phyloP scores from a whole-genome alignment of 2,113 vertebrate species.

The Falcunculus frontatus region DNA sequence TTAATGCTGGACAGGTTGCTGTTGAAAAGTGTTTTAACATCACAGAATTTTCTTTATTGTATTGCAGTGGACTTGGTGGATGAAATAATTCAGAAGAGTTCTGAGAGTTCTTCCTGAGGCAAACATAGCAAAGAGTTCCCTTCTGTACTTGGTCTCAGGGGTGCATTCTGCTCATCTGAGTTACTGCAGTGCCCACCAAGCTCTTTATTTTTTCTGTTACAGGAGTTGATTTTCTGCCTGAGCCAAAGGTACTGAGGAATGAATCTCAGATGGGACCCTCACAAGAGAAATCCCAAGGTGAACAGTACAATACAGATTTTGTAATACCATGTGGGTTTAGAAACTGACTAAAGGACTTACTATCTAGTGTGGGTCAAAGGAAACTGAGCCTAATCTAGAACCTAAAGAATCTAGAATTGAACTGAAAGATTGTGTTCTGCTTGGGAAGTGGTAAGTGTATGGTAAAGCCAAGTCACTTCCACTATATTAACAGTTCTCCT shows the following conservation, averaged over 20 bases:
- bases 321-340: neutral
- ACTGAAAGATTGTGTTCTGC: neutral
- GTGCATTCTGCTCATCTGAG: neutral
- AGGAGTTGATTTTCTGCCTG: slow-evolving; percentile 14
- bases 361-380: neutral
- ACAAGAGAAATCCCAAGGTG: slow-evolving; percentile 48
- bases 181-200: neutral
- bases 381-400: neutral
- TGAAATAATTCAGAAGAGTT: neutral
- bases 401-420: neutral
- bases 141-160: neutral
- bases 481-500: neutral
- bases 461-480: neutral
- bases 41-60: neutral
- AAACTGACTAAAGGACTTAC: neutral
- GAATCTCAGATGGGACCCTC: neutral
- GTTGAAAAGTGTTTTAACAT: neutral
- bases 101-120: neutral
- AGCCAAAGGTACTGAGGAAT: slow-evolving; percentile 28
- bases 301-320: neutral
- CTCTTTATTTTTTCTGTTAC: neutral
- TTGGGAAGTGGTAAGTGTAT: neutral
- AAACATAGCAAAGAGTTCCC: neutral
- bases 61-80: neutral
- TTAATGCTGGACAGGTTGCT: neutral